A percentile compares a stretch with the other conserved stretches of the same genome.
Conservation (phyloP, 1,140 invertebrate genomes). For the Listronotus oregonensis region DNA sequence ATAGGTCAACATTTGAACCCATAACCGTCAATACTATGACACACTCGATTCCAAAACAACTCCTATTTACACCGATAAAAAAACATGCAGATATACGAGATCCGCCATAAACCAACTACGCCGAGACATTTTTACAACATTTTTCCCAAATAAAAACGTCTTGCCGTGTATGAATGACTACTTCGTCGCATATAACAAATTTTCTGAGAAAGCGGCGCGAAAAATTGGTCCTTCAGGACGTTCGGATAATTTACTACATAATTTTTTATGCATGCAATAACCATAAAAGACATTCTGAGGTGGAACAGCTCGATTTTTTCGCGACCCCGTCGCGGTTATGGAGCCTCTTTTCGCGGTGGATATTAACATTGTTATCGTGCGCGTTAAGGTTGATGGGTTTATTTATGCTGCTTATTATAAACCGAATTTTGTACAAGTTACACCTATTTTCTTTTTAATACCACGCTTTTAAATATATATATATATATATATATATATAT, state of each 20-base stretch:
- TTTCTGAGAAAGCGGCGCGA: slow-evolving; percentile 28
- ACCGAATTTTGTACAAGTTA: too few relatives aligned
- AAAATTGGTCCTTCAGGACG: slow-evolving; percentile 26
- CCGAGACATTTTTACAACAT: slow-evolving; percentile 29
- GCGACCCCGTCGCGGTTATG: neutral
- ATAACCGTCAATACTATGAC: too few relatives aligned
- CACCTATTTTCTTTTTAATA: too few relatives aligned
- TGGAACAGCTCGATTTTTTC: slow-evolving; percentile 3
- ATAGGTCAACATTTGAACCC: too few relatives aligned
- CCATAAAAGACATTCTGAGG: slow-evolving; percentile 29
- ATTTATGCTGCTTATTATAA: too few relatives aligned
- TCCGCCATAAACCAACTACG: slow-evolving; percentile 1
- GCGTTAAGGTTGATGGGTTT: neutral
- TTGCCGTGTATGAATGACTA: slow-evolving; percentile 30
- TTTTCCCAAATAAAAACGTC: slow-evolving; percentile 31
- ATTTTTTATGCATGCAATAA: slow-evolving; percentile 36
- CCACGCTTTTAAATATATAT: too few relatives aligned
- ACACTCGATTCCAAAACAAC: too few relatives aligned
- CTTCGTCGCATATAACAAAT: slow-evolving; percentile 31
- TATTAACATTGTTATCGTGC: neutral
- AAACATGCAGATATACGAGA: neutral
- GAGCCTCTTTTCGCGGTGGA: neutral
- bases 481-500: too few relatives aligned
- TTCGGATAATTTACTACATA: slow-evolving; percentile 32
- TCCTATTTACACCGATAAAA: too few relatives aligned